Percentiles rank a stretch among this genome's conserved stretches.
These are phyloP conservation scores for Poecilia wingei DNA, from an alignment of 2,797 vertebrate genomes.

Conservation along the genomic window DNA sequence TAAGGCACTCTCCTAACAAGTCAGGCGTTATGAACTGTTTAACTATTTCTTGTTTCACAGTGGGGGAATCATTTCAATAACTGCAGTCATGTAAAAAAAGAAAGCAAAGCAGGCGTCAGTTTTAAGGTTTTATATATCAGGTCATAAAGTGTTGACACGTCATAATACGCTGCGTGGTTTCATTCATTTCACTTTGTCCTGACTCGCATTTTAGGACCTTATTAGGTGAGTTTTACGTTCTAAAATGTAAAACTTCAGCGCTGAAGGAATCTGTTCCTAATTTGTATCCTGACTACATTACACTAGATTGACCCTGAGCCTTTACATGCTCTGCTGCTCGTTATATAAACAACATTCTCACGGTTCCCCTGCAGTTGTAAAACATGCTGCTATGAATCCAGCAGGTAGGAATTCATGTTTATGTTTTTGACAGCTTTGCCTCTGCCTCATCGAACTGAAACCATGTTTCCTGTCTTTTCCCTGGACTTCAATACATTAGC, in stretches of 20 bases:
- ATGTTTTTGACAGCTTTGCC: neutral
- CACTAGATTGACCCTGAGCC: neutral
- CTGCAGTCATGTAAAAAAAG: slow-evolving; percentile 6
- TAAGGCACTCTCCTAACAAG: slow-evolving; percentile 5
- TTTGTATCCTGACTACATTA: neutral
- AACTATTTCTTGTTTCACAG: neutral
- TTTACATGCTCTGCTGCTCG: slow-evolving; percentile 3
- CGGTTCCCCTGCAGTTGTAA: neutral
- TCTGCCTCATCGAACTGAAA: slow-evolving; percentile 18
- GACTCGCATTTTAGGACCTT: neutral
- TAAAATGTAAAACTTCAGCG: neutral
- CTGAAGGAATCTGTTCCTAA: neutral
- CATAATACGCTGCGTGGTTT: neutral
- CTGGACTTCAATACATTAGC: slow-evolving; percentile 18
- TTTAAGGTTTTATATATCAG: neutral
- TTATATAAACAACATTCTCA: neutral
- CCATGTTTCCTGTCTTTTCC: slow-evolving; percentile 13
- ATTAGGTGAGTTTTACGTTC: neutral
- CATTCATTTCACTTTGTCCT: neutral
- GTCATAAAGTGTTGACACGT: neutral
- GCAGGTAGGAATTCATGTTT: slow-evolving; percentile 14
- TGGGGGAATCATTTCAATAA: neutral
- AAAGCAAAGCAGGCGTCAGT: neutral
- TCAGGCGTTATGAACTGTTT: slow-evolving; percentile 6
- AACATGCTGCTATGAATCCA: neutral